Evolutionary conservation across 1,140 invertebrate genomes (phyloP).

Genomic region (Drosophila hydei): DNA sequence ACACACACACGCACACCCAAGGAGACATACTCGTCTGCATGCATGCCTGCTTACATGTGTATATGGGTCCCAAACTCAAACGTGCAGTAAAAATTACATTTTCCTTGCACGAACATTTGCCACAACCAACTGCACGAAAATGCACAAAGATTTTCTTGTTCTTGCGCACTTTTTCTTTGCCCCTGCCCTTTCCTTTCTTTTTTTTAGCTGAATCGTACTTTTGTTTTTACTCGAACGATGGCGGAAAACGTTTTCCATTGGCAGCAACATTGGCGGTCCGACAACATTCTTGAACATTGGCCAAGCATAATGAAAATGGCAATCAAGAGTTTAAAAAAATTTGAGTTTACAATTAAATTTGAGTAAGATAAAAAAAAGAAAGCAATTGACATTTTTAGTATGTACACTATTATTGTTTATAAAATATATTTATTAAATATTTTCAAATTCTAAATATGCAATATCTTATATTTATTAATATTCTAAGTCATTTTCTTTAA

Average conservation of each 20-base stretch:
- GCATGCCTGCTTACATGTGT: neutral
- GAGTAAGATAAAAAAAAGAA: neutral
- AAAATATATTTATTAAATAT: too few relatives aligned
- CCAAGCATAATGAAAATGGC: neutral
- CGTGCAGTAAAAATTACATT: conserved; percentile 78
- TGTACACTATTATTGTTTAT: too few relatives aligned
- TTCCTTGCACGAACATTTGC: conserved; percentile 72
- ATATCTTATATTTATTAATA: too few relatives aligned
- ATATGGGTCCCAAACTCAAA: conserved; percentile 35
- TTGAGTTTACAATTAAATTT: too few relatives aligned
- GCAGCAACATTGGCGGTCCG: conserved; percentile 33
- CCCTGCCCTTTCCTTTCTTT: neutral
- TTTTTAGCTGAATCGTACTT: conserved; percentile 33
- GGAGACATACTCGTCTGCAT: too few relatives aligned
- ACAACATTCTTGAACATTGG: conserved; percentile 43
- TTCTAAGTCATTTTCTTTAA: too few relatives aligned
- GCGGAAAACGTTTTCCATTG: conserved; percentile 50
- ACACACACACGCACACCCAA: conserved; percentile 1
- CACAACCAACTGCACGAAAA: conserved; percentile 74
- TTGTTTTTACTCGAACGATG: conserved; percentile 42
- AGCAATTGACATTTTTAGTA: too few relatives aligned
- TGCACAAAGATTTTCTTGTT: conserved; percentile 65
- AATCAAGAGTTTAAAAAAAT: too few relatives aligned
- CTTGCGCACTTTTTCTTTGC: neutral
- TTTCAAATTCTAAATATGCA: too few relatives aligned